Evolutionary conservation across 2,113 vertebrate species (phyloP), one percentile per base, ranked within the genome.

Genomic region (Ranitomeya imitator): DNA sequence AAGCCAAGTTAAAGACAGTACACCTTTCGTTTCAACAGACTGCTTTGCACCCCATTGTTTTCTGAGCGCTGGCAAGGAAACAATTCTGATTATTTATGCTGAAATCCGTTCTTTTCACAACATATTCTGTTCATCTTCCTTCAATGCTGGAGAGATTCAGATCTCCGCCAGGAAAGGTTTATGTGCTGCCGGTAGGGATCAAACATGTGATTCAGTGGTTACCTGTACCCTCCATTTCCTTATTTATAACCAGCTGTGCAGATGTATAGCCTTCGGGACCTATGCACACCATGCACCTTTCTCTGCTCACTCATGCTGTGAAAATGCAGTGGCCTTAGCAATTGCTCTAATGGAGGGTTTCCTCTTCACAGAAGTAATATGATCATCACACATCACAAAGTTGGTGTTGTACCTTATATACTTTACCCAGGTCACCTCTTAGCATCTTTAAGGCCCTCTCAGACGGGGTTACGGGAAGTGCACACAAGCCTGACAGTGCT

Each of bases 1-100:
- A 90, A 91, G 90, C 91, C 26, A 90, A 89, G 45, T 91, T 94
- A 95, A 92, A 95, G 93, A 96, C 93, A 93, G 94, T 93, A 93
- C 89, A 90, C 92, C 91, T 96, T 95, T 93, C 54, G 88, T 85
- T 83, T 90, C 87, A 91, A 87, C 91, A 91, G 90, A 89, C 52
- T 89, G 87, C 86, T 89, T 92, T 81, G 92, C 81, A 91, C 92
- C 91, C 92, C 91, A 91, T 90, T 91, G 80, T 91, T 90, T 91
- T 90, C 91, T 90, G 92, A 91, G 90, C 91, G 93, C 92, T 90
- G 93, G 91, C 91, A 90, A 86, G 85, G 91, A 83, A 85, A 78
- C 71, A 82, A 91, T 92, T 91, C 90, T 93, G 82, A 92, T 94
- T 90, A 89, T 91, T 90, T 94, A 93, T 93, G 91, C 89, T 90